phyloP scores from a whole-genome alignment of 2,888 invertebrate genomes.

The Harmothoe impar region DNA sequence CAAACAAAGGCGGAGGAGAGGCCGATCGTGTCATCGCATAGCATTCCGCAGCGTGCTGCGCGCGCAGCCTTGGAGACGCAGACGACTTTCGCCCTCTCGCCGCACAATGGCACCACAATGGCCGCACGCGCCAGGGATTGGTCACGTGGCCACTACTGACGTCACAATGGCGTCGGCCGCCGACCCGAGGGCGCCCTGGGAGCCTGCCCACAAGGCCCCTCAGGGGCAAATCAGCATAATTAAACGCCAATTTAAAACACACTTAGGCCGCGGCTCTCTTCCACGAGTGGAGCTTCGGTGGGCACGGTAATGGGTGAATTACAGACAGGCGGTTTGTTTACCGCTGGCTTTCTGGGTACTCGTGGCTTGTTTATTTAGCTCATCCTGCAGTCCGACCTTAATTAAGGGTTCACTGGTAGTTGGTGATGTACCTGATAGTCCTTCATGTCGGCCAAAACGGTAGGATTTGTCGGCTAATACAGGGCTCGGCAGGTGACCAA shows the following conservation, averaged over 20 bases:
- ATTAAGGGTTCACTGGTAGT: background rate
- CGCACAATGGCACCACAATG: constrained; percentile 53
- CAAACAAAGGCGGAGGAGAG: constrained; percentile 54
- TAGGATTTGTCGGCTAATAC: constrained; percentile 10
- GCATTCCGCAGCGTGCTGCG: constrained; percentile 53
- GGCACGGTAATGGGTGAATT: constrained; percentile 48
- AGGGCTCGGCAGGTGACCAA: constrained; percentile 7
- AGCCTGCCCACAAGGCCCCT: constrained; percentile 46
- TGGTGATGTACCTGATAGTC: constrained; percentile 8
- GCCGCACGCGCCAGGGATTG: constrained; percentile 34
- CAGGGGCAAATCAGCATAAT: constrained; percentile 54
- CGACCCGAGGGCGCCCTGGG: background rate
- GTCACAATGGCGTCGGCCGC: constrained; percentile 47
- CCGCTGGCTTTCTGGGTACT: background rate
- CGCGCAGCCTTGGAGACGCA: constrained; percentile 30
- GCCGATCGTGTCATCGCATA: constrained; percentile 51
- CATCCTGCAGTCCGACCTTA: background rate
- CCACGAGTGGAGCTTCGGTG: background rate
- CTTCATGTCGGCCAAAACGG: background rate
- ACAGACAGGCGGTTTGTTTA: background rate
- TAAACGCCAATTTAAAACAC: constrained; percentile 61
- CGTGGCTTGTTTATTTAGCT: constrained; percentile 15
- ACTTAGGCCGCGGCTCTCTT: constrained; percentile 19
- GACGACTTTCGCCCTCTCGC: background rate
- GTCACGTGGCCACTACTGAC: constrained; percentile 56